These are phyloP conservation scores for Cabera pusaria DNA, from an alignment of 2,888 invertebrate genomes.

Conservation along the genomic window DNA sequence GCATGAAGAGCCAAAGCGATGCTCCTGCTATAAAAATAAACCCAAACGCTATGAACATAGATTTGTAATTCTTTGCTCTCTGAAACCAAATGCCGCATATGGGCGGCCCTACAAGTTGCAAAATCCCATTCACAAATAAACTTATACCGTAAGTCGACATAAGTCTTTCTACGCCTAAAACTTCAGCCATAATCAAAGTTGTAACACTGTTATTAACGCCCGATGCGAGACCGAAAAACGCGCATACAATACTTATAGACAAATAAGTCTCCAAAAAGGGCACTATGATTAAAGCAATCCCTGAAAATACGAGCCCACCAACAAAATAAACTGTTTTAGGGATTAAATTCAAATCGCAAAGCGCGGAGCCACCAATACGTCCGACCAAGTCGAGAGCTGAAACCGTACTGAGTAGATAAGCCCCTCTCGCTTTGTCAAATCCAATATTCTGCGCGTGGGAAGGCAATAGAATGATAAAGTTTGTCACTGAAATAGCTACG, in stretches of 20 bases:
- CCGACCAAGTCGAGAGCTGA: constrained; percentile 92
- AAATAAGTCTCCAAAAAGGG: constrained; percentile 87
- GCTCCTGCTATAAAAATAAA: constrained; percentile 88
- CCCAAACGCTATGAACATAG: constrained; percentile 90
- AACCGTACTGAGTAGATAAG: constrained; percentile 90
- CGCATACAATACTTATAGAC: constrained; percentile 87
- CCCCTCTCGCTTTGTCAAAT: constrained; percentile 88
- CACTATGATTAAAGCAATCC: constrained; percentile 87
- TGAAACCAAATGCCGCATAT: constrained; percentile 90
- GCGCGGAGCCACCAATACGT: constrained; percentile 91
- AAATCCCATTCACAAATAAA: constrained; percentile 91
- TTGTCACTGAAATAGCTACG: constrained; percentile 93
- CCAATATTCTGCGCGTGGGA: constrained; percentile 88
- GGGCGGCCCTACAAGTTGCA: constrained; percentile 92
- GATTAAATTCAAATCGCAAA: constrained; percentile 90
- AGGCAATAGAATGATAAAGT: constrained; percentile 93
- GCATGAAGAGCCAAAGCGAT: constrained; percentile 90
- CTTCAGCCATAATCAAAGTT: constrained; percentile 93
- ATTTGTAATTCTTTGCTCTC: constrained; percentile 84
- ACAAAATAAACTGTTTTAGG: constrained; percentile 93
- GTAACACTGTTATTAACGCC: constrained; percentile 94
- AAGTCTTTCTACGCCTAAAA: constrained; percentile 91
- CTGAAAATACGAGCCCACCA: constrained; percentile 90
- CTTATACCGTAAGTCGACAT: constrained; percentile 94
- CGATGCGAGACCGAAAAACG: constrained; percentile 90